Conservation (phyloP, 2,797 vertebrate genomes). For the Martes flavigula region DNA sequence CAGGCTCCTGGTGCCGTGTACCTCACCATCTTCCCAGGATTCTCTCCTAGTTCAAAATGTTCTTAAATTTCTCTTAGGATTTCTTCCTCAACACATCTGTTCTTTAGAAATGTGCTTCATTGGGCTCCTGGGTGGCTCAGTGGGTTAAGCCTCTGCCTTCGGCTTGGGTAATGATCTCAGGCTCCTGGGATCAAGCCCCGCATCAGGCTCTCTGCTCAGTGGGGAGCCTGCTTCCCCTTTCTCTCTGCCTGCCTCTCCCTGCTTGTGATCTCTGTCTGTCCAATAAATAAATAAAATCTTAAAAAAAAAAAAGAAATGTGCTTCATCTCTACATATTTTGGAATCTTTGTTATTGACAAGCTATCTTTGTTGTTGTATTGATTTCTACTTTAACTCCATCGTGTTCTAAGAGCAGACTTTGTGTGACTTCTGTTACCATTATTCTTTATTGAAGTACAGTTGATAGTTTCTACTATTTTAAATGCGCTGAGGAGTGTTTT, state of each 20-base stretch:
- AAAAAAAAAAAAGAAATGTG: background rate
- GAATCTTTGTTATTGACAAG: background rate
- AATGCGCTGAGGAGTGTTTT: background rate
- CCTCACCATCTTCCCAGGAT: background rate
- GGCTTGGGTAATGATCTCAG: no score
- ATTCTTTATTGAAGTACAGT: background rate
- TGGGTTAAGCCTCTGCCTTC: no score
- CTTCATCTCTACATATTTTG: background rate
- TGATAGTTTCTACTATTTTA: background rate
- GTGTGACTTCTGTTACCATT: background rate
- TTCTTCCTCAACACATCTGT: background rate
- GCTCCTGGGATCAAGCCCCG: no score
- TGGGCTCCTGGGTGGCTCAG: no score
- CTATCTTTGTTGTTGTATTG: background rate
- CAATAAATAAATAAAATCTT: no score
- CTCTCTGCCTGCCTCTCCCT: no score
- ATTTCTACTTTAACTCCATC: background rate
- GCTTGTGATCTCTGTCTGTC: no score
- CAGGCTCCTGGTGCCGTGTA: background rate
- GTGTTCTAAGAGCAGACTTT: background rate
- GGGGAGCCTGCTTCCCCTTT: no score
- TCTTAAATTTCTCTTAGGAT: background rate
- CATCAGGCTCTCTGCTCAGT: no score
- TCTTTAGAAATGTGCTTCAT: background rate
- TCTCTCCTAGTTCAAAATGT: background rate